These are phyloP conservation scores for Ctenosaura bakeri DNA, from an alignment of 2,797 vertebrate genomes.

Conservation along the genomic window DNA sequence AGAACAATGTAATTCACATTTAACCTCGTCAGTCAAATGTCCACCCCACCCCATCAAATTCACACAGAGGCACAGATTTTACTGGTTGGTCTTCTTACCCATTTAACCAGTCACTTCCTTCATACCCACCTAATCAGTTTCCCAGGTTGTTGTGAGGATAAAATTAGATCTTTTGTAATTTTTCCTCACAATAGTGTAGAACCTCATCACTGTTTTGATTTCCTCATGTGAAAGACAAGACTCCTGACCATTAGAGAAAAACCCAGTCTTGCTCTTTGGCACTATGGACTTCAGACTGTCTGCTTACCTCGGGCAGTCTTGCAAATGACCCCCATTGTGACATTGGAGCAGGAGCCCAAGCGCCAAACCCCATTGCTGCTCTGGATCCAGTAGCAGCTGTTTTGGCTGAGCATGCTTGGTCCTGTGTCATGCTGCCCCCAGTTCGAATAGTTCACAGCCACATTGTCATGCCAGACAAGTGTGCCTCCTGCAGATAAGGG, in stretches of 20 bases:
- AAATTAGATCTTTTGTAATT: not conserved
- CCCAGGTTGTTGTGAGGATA: not conserved
- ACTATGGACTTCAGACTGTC: not conserved
- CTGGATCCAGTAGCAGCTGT: constrained; percentile 98
- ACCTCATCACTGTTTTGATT: not conserved
- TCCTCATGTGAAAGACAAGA: not conserved
- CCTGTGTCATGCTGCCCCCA: constrained; percentile 90
- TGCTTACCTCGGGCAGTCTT: constrained; percentile 89
- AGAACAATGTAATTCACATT: not conserved
- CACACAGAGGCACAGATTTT: not conserved
- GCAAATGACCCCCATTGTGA: constrained; percentile 95
- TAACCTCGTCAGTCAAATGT: not conserved
- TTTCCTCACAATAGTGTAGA: not conserved
- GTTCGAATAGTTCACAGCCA: constrained; percentile 90
- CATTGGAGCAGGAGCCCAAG: constrained; percentile 90
- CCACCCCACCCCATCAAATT: not conserved
- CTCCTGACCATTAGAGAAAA: not conserved
- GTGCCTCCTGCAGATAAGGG: constrained; percentile 81
- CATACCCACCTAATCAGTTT: not conserved
- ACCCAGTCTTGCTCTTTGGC: not conserved
- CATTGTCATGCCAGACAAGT: constrained; percentile 92
- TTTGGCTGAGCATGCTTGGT: constrained; percentile 92
- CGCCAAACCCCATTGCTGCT: constrained; percentile 93
- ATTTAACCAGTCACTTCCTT: not conserved
- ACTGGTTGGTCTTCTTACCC: not conserved